These are phyloP conservation scores for Stenurella melanura DNA, from an alignment of 2,888 invertebrate genomes.

Conservation along the genomic window DNA sequence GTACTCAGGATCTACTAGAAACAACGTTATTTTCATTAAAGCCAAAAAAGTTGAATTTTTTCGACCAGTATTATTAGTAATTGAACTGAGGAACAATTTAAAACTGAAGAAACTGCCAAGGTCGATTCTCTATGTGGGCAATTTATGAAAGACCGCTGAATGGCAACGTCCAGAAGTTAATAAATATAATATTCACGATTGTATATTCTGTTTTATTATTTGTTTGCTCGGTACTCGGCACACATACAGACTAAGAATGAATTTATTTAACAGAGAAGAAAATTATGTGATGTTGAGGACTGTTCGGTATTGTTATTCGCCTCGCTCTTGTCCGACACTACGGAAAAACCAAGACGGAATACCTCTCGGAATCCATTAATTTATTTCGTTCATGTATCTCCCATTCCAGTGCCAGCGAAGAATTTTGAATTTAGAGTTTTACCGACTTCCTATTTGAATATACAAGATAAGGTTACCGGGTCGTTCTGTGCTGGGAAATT, in stretches of 20 bases:
- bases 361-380: conserved; percentile 23
- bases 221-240: conserved; percentile 8
- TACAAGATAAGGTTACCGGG: conserved; percentile 36
- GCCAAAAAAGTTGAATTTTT: too few relatives aligned
- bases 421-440: conserved; percentile 59
- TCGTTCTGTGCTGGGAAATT: conserved; percentile 7
- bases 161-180: conserved; percentile 5
- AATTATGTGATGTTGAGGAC: conserved; percentile 12
- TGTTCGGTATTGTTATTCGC: conserved; percentile 16
- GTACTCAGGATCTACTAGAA: too few relatives aligned
- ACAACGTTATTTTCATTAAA: too few relatives aligned
- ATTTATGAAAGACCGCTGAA: background rate
- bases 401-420: conserved; percentile 55
- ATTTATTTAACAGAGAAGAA: conserved; percentile 9
- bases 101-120: background rate
- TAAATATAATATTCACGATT: conserved; percentile 10
- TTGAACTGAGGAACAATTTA: too few relatives aligned
- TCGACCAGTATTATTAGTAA: too few relatives aligned
- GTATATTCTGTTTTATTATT: conserved; percentile 10
- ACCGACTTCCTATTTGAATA: conserved; percentile 56
- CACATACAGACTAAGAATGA: conserved; percentile 13
- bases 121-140: background rate
- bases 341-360: conserved; percentile 6
- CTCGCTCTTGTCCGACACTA: conserved; percentile 7
- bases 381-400: conserved; percentile 54